A percentile compares a stretch with the other conserved stretches of the same genome.
Evolutionary conservation across 2,797 vertebrate genomes (phyloP).

Genomic region (Avahi laniger): DNA sequence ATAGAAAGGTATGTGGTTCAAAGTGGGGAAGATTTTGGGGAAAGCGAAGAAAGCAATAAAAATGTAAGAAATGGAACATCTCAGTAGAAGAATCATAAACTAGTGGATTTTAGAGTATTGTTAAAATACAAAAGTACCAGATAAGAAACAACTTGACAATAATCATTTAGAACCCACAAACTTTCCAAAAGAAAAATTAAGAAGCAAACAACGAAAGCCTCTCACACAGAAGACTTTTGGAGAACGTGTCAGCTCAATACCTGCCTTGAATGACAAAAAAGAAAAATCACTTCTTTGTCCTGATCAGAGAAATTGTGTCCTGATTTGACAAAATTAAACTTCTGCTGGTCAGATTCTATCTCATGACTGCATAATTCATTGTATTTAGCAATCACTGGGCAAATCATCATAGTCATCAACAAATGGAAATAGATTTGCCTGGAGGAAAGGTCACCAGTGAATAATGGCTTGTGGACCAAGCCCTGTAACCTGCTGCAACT

Average conservation of each 20-base stretch:
- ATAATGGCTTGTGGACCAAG: not conserved
- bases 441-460: not conserved
- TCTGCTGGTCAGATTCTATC: not conserved
- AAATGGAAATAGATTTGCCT: not conserved
- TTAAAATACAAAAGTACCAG: not conserved
- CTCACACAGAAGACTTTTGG: not conserved
- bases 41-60: constrained; percentile 17
- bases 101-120: not conserved
- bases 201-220: not conserved
- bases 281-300: not conserved
- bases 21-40: not conserved
- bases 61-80: not conserved
- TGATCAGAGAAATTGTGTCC: not conserved
- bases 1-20: not conserved
- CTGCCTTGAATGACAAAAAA: not conserved
- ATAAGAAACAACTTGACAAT: not conserved
- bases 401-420: constrained; percentile 7
- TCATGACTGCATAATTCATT: not conserved
- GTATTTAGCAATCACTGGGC: not conserved
- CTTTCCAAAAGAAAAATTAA: constrained; percentile 1
- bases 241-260: not conserved
- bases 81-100: not conserved
- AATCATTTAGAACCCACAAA: not conserved
- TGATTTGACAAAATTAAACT: not conserved
- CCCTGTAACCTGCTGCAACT: not conserved